Base-by-base conservation (phyloP, 2,888 invertebrate genomes). In the Chouioia cunea region DNA sequence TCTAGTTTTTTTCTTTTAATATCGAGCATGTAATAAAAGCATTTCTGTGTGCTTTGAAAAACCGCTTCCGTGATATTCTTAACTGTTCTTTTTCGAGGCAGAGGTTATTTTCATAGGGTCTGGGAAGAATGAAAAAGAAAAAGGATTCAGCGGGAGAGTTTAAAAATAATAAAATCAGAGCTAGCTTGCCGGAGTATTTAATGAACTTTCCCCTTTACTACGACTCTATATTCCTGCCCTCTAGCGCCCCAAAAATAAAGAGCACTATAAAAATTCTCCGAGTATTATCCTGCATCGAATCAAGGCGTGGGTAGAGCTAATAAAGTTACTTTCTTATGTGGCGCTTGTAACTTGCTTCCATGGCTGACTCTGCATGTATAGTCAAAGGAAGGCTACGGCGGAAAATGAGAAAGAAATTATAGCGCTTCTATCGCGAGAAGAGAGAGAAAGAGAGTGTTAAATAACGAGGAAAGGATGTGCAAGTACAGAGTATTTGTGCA, bases 271-370 rank as follows among this genome's bases (percentile, higher is more conserved):
- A 57, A 57, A n/a, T n/a, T 57, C 57, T 16, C 56, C 18, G 4
- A 22, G 52, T 3, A 36, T n/a, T 46, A 52, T 57, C 48, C 47
- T 47, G 36, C 59, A 56, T 52, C n/a, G 60, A 50, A 58, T 53
- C 53, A 18, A 47, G 52, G 63, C 57, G 63, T 52, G 16, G n/a
- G 1, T 73, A 70, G 71, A 71, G 69, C 69, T 76, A 75, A 77
- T 76, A 74, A 77, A 76, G 74, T 76, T 76, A 75, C 69, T 63
- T 73, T 75, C 77, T 76, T 77, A 77, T 75, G 76, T 75, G 76
- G 77, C 75, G 72, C n/a, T 75, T 70, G 71, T 73, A 69, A 75
- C 73, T 76, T 73, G 73, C 71, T 75, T 75, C 72, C 75, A n/a
- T n/a, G 75, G 69, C 73, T 75, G 77, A 76, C 71, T 76, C 76